These are phyloP conservation scores for Ecdyonurus torrentis DNA, from an alignment of 2,888 invertebrate species.

Conservation along the genomic window DNA sequence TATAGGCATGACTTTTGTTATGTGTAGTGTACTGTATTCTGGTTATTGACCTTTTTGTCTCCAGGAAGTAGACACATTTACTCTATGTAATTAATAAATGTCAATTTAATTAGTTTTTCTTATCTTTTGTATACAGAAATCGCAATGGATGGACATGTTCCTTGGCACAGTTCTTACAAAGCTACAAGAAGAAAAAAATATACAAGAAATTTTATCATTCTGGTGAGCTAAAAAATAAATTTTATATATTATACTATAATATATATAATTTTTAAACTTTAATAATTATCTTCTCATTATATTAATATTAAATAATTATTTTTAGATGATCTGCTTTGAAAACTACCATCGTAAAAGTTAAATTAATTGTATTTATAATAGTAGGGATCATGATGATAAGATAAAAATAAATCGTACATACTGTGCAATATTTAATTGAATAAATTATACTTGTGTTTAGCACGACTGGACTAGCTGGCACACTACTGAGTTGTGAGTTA, in stretches of 20 bases:
- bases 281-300: no score
- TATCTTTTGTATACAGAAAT: conserved; percentile 33
- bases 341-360: no score
- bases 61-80: not conserved
- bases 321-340: not conserved
- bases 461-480: conserved; percentile 38
- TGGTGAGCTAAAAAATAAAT: conserved; percentile 29
- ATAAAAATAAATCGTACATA: not conserved
- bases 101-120: not conserved
- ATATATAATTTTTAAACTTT: no score
- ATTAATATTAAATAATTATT: not conserved
- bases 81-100: not conserved
- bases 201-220: conserved; percentile 38
- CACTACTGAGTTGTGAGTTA: conserved; percentile 43
- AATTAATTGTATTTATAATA: no score
- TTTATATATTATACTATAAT: not conserved
- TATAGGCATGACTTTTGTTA: not conserved
- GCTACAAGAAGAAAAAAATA: conserved; percentile 36
- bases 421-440: not conserved
- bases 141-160: conserved; percentile 45
- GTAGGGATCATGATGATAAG: no score
- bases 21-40: not conserved
- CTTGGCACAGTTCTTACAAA: conserved; percentile 42
- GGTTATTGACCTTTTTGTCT: not conserved
- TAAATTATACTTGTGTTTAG: conserved; percentile 22